A percentile compares a stretch with the other conserved stretches of the same genome.
phyloP scores from a whole-genome alignment of 1,140 invertebrate species.

The Brachionus manjavacas region DNA sequence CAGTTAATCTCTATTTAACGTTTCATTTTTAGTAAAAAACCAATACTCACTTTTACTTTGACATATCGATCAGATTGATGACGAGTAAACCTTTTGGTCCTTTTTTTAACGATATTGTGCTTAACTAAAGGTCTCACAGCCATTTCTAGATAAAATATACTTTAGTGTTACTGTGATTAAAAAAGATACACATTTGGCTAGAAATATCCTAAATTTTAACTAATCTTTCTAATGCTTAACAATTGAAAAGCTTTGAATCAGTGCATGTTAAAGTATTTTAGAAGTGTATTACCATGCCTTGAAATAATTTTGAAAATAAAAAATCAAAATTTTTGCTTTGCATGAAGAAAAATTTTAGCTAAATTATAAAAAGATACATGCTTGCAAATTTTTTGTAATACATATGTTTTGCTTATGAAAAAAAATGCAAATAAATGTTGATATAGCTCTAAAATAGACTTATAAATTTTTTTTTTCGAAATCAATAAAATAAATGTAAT shows the following conservation, averaged over 20 bases:
- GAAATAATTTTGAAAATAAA: background rate
- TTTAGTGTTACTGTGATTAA: background rate
- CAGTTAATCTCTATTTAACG: constrained; percentile 44
- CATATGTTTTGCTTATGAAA: background rate
- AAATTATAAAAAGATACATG: background rate
- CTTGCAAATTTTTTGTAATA: background rate
- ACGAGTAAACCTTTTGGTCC: constrained; percentile 89
- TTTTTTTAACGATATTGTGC: constrained; percentile 79
- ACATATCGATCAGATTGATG: constrained; percentile 94
- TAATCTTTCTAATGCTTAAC: background rate
- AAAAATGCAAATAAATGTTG: background rate
- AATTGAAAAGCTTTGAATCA: background rate
- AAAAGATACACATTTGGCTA: background rate
- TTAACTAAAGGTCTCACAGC: constrained; percentile 36
- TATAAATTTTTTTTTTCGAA: too few species aligned
- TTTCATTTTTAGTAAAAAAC: constrained; percentile 5
- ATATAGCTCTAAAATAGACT: background rate
- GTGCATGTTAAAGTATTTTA: background rate
- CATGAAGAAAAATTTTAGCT: background rate
- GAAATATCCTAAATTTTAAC: background rate
- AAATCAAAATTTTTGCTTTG: background rate
- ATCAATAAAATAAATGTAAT: too few species aligned
- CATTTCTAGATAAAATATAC: constrained; percentile 24
- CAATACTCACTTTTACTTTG: constrained; percentile 75
- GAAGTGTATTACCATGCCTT: background rate